phyloP scores from a whole-genome alignment of 2,797 vertebrate genomes.

The Apodemus agrarius region DNA sequence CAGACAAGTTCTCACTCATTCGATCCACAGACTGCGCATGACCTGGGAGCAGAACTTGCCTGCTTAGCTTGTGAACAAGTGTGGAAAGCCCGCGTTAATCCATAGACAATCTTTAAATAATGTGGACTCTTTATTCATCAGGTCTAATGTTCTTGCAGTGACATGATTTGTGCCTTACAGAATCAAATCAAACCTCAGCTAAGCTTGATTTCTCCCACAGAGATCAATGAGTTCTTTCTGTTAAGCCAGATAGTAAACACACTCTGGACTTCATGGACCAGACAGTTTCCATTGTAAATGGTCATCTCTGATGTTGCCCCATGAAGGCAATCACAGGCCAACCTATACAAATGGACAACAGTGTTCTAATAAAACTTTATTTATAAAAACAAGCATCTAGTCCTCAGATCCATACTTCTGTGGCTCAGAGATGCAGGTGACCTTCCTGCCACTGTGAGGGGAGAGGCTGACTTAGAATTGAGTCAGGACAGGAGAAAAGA shows the following conservation, averaged over 20 bases:
- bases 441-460: background rate
- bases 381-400: constrained; percentile 18
- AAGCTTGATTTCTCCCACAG: constrained; percentile 26
- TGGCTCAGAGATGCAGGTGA: background rate
- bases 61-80: constrained; percentile 37
- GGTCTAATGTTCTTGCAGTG: background rate
- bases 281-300: background rate
- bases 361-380: constrained; percentile 24
- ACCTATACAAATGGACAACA: background rate
- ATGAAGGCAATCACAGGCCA: background rate
- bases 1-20: constrained; percentile 7
- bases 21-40: background rate
- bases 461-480: background rate
- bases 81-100: constrained; percentile 4
- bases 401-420: background rate
- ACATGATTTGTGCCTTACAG: background rate
- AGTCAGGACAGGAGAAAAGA: background rate
- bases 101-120: constrained; percentile 48
- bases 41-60: background rate
- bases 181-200: background rate
- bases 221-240: constrained; percentile 19
- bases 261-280: background rate
- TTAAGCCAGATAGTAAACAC: background rate
- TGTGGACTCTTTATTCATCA: background rate
- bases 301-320: background rate